Base-by-base conservation (phyloP, 2,888 invertebrate species). In the Phlogophora meticulosa region DNA sequence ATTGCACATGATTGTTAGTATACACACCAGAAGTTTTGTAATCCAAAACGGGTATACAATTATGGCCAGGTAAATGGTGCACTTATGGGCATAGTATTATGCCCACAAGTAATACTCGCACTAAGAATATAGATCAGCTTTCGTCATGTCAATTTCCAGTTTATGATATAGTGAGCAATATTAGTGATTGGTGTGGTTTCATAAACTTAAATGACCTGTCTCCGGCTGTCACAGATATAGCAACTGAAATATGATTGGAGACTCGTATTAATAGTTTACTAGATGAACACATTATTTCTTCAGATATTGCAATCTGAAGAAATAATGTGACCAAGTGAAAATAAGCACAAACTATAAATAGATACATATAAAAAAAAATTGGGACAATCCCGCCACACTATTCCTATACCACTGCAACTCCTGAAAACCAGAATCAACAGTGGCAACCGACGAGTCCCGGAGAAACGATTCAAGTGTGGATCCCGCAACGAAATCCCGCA, bases 11-110 rank as follows among this genome's bases (percentile, higher is more conserved):
- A 13, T 42, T 34, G 3, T 24, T 43, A 48, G 22, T 22, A 28
- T 32, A 43, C 28, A 28, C 38, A 63, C 45, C 32, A 70, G 56
- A 57, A 63, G 46, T 73, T 51, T 40, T 63, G n/a, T 9, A 46
- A 70, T 20, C 42, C n/a, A 13, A 42, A 61, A 7, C 49, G 43
- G 49, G 55, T 51, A 56, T 72, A 63, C 17, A 46, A 51, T 62
- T 76, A 76, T 70, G 22, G 17, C 1, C 40, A 24, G 22, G 17
- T 76, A 70, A 76, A 57, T 57, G 34, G 40, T 61, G 22, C 32
- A 71, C 28, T 73, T 76, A 76, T 32, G 4, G 15, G 22, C n/a
- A 71, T 58, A 53, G 64, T 52, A 40, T 28, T 53, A n/a, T n/a
- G n/a, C n/a, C n/a, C n/a, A n/a, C n/a, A n/a, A n/a, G n/a, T 56